A percentile compares a stretch with the other conserved stretches of the same genome.
These are phyloP conservation scores for Branchinecta lynchi DNA, from an alignment of 1,140 invertebrate species.

Conservation along the genomic window DNA sequence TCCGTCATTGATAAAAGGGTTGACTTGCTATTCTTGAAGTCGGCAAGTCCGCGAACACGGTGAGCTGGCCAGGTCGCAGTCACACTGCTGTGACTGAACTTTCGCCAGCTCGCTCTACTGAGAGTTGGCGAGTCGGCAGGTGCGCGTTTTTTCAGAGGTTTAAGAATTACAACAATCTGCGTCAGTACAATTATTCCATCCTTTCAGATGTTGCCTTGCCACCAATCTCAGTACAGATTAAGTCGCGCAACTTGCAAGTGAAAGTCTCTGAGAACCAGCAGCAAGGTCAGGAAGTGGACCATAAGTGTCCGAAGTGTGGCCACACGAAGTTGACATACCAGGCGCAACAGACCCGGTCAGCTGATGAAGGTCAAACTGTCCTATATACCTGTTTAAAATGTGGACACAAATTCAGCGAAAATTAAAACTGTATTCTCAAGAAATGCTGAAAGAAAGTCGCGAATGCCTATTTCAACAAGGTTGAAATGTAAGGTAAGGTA, in stretches of 20 bases:
- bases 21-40: too few species aligned
- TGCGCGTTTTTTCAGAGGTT: too few species aligned
- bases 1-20: too few species aligned
- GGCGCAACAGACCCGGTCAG: conserved; percentile 81
- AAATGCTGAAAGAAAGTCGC: conserved; percentile 11
- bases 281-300: conserved; percentile 64
- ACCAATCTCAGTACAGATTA: background rate
- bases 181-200: too few species aligned
- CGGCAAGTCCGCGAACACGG: too few species aligned
- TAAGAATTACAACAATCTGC: too few species aligned
- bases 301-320: conserved; percentile 73
- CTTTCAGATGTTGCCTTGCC: background rate
- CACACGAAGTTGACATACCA: conserved; percentile 86
- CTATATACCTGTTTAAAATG: conserved; percentile 93
- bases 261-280: background rate
- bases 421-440: conserved; percentile 30
- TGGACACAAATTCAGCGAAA: conserved; percentile 44
- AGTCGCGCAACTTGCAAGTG: background rate
- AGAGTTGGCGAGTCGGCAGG: too few species aligned
- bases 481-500: too few species aligned
- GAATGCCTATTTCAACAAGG: too few species aligned
- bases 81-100: too few species aligned
- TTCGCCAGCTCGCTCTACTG: too few species aligned
- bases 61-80: too few species aligned
- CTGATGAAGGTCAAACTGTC: conserved; percentile 97